Base-by-base conservation (phyloP, 1,140 invertebrate species). In the Belonocnema kinseyi region DNA sequence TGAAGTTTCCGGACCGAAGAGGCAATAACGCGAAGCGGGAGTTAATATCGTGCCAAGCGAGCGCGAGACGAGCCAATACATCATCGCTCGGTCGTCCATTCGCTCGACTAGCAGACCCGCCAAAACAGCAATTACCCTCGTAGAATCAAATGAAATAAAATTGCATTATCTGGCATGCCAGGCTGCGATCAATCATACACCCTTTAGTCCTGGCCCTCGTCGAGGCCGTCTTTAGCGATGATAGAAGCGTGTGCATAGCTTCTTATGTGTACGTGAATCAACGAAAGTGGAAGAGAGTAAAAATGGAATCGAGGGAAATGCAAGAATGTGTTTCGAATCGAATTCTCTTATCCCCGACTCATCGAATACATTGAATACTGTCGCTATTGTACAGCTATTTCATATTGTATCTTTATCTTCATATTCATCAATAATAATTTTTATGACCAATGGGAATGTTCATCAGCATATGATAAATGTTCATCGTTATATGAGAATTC, bases 101-200 rank as follows among this genome's bases (percentile, higher is more conserved):
- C 66, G 80, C 82, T 86, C 80, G 85, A 79, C 81, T 81, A 82
- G 79, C 80, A 80, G 84, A 84, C 82, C 87, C 88, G 88, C 87
- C 90, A 88, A 91, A 91, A 91, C 85, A 89, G 89, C 90, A 91
- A 91, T 91, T 91, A 91, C 87, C 88, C 85, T 74, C 86, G 85
- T 79, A 85, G 86, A 91, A 91, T 91, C 90, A 89, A 91, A 91
- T 91, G 88, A 90, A 91, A 91, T 91, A 91, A 91, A 91, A 91
- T 91, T 91, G 87, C 88, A 90, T 91, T 91, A 90, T 90, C 88
- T 88, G 88, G 87, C 89, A 91, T 91, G 89, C 87, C 87, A 90
- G 84, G 85, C 80, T 76, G 81, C 89, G 88, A 91, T 91, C 89
- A 90, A 91, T 91, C 90, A 91, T 90, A 87, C 76, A 88, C 87